Evolutionary conservation across 2,888 invertebrate genomes (phyloP).

Genomic region (Abscondita cerata): DNA sequence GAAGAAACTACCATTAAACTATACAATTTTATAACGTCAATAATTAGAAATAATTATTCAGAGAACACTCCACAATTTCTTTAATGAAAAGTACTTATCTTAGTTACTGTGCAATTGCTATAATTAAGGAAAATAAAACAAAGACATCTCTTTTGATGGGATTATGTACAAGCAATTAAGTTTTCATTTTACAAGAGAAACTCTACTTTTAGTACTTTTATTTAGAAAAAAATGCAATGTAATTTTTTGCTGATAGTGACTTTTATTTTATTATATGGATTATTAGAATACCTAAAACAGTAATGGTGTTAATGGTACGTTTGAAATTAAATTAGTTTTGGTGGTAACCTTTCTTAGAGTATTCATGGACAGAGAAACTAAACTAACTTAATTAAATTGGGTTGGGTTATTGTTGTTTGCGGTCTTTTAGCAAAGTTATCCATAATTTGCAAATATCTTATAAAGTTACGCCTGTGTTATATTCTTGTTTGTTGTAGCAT

Average conservation of each 20-base stretch:
- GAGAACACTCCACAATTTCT: too few species aligned
- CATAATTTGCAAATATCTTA: conserved; percentile 7
- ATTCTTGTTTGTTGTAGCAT: not conserved
- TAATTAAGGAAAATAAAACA: too few species aligned
- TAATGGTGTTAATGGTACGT: conserved; percentile 9
- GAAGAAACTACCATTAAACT: too few species aligned
- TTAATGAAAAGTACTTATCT: too few species aligned
- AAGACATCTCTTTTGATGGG: too few species aligned
- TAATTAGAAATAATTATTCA: too few species aligned
- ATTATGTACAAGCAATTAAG: too few species aligned
- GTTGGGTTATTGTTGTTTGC: conserved; percentile 5
- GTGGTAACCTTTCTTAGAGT: conserved; percentile 1
- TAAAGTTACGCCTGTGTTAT: not conserved
- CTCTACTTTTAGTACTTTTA: too few species aligned
- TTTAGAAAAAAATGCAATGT: not conserved
- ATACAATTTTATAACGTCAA: too few species aligned
- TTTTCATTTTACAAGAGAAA: too few species aligned
- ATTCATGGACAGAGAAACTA: conserved; percentile 4
- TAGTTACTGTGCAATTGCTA: too few species aligned
- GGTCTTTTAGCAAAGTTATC: conserved; percentile 2
- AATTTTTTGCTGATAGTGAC: not conserved
- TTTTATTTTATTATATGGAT: not conserved
- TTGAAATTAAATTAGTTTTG: conserved; percentile 11
- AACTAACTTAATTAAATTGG: conserved; percentile 12
- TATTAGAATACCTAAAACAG: conserved; percentile 10